phyloP scores from a whole-genome alignment of 2,113 vertebrate genomes.

The Upupa epops region DNA sequence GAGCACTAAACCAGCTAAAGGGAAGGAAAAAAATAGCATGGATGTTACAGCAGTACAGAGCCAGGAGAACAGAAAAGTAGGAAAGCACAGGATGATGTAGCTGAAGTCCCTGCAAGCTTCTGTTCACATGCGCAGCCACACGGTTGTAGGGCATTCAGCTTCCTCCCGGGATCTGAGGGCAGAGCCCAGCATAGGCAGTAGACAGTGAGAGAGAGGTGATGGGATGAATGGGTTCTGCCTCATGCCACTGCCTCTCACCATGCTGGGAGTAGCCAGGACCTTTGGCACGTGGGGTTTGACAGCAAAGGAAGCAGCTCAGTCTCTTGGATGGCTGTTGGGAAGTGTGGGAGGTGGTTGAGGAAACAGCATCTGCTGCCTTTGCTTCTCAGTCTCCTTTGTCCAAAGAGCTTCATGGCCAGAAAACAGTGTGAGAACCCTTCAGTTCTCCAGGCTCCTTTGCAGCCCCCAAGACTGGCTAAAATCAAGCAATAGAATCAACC shows the following conservation, averaged over 20 bases:
- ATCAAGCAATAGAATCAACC: not conserved
- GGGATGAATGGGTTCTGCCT: accelerated
- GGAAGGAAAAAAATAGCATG: not conserved
- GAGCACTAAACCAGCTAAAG: constrained; percentile 39
- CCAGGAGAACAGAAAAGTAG: not conserved
- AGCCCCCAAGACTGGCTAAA: not conserved
- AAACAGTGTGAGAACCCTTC: not conserved
- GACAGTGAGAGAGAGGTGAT: not conserved
- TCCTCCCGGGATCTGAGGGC: not conserved
- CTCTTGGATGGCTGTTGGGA: not conserved
- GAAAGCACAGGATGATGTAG: not conserved
- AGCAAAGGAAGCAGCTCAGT: not conserved
- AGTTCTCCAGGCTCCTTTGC: not conserved
- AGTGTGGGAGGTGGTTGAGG: not conserved
- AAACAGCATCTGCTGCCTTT: not conserved
- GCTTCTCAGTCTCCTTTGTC: not conserved
- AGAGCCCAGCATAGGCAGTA: accelerated
- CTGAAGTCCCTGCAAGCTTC: not conserved
- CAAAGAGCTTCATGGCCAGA: not conserved
- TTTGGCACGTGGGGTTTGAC: not conserved
- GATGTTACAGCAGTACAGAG: not conserved
- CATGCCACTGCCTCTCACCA: not conserved
- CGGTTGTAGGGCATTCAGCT: accelerated
- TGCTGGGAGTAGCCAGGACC: not conserved
- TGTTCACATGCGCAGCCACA: not conserved